phyloP scores from a whole-genome alignment of 2,797 vertebrate genomes.

The Eulemur rubriventer region DNA sequence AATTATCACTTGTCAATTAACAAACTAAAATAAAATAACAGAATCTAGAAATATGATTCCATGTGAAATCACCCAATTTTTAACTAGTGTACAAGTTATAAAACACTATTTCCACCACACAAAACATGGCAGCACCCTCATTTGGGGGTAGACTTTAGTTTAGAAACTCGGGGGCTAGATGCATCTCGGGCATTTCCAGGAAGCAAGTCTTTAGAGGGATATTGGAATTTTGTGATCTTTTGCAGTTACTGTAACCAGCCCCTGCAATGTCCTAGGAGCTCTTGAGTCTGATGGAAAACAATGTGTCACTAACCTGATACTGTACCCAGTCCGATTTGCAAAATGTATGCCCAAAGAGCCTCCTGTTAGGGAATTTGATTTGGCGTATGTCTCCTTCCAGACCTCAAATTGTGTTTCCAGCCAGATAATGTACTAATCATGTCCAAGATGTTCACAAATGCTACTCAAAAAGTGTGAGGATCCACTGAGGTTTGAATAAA shows the following conservation, averaged over 20 bases:
- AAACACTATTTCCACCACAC: background rate
- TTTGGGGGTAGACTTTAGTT: background rate
- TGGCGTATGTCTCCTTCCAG: slow-evolving; percentile 44
- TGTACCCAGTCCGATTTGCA: background rate
- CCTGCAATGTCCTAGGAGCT: background rate
- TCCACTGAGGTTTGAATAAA: slow-evolving; percentile 25
- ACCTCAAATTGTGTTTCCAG: slow-evolving; percentile 60
- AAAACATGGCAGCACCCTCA: background rate
- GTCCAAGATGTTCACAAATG: slow-evolving; percentile 47
- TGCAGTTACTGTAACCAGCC: background rate
- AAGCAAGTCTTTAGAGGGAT: background rate
- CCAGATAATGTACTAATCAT: slow-evolving; percentile 43
- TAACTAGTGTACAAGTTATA: background rate
- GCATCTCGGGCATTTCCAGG: background rate
- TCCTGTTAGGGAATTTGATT: slow-evolving; percentile 59
- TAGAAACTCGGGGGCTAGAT: background rate
- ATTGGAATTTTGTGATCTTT: background rate
- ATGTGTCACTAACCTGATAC: background rate
- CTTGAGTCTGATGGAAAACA: background rate
- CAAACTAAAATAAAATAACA: background rate
- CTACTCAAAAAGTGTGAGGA: slow-evolving; percentile 43
- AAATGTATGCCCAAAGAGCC: slow-evolving; percentile 39
- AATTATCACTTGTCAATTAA: background rate
- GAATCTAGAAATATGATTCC: background rate
- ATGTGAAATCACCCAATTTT: background rate